Base-by-base conservation (phyloP, 1,140 invertebrate species). In the Ips typographus region DNA sequence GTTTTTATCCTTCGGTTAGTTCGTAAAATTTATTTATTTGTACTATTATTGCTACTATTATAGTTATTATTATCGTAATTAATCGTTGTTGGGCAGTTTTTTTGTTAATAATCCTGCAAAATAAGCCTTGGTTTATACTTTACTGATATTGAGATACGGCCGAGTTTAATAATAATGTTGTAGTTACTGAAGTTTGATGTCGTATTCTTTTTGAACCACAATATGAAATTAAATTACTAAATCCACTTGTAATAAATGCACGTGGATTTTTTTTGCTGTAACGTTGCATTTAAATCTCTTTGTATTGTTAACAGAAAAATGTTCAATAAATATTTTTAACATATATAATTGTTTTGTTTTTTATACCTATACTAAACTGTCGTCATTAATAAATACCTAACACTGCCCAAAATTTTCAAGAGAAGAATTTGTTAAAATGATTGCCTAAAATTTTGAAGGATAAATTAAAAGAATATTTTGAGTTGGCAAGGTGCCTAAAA, bases 291-390 rank as follows among this genome's bases (percentile, higher is more conserved):
- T 65, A 65, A 65, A 65, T 42, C 39, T 65, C 63, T 56, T 56
- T 65, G 63, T 65, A 65, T 65, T 65, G 63, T 65, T 65, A 65
- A 65, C 63, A 65, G 63, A 65, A 65, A 65, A 65, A 65, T 65
- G 63, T 65, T 65, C 63, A 65, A 65, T 65, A 65, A 65, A 65
- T 65, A 65, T 65, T 65, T 65, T 65, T 65, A 65, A 55, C 63
- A 65, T 65, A 65, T 8, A 44, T 5, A 44, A 44, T 4, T 4
- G 43, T 44, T 44, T 44, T 44, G 43, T 8, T 4, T 44, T 22
- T 22, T 22, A 22, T 22, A 22, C 0, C 0, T 22, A 22, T 22
- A 22, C 22, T 22, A 0, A 22, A 22, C 0, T 22, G 22, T 22
- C 0, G 0, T 22, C 22, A 22, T 22, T 22, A 22, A 22, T 22